These are phyloP conservation scores for Anabacerthia variegaticeps DNA, from an alignment of 2,797 vertebrate species.

Conservation along the genomic window DNA sequence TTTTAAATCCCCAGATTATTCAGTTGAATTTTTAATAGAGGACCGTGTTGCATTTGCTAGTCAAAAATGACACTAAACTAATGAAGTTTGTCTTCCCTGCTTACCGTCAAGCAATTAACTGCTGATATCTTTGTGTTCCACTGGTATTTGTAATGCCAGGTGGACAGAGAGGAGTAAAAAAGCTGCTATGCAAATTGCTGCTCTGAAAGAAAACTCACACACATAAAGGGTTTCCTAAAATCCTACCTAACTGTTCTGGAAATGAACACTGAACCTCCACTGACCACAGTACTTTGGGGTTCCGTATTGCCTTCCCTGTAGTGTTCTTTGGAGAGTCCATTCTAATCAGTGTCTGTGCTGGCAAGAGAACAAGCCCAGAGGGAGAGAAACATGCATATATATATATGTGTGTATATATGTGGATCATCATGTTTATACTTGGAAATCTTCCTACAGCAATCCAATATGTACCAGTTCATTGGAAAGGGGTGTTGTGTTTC, in stretches of 20 bases:
- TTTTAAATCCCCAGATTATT: background rate
- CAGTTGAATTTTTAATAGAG: background rate
- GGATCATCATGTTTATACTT: background rate
- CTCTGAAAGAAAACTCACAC: background rate
- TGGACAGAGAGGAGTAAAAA: background rate
- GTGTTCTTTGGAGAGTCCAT: background rate
- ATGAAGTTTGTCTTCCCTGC: background rate
- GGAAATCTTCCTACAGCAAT: background rate
- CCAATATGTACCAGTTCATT: background rate
- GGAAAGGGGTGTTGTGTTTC: background rate
- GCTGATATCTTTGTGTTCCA: background rate
- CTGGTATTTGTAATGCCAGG: background rate
- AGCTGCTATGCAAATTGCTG: background rate
- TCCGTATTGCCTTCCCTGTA: background rate
- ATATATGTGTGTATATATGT: fast-evolving
- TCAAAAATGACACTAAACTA: background rate
- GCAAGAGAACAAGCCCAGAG: background rate
- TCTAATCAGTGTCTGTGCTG: background rate
- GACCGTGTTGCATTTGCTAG: background rate
- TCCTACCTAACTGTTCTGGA: background rate
- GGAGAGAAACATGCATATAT: background rate
- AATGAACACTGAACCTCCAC: background rate
- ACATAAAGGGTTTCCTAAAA: background rate
- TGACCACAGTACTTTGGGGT: too few species aligned
- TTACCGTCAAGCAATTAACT: background rate